Evolutionary conservation across 2,797 vertebrate genomes (phyloP).

Genomic region (Caiman crocodilus): DNA sequence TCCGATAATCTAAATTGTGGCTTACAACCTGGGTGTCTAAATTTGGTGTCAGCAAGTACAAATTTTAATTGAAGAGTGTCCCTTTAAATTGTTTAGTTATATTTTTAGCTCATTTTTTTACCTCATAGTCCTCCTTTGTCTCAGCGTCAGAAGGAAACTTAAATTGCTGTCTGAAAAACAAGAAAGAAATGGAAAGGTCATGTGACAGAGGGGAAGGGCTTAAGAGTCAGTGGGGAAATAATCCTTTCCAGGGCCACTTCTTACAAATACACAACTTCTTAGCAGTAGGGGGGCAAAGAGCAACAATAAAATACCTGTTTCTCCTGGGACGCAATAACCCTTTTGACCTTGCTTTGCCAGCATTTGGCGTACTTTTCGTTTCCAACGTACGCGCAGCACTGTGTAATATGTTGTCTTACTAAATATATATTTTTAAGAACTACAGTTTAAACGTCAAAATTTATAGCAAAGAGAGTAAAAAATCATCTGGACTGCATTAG

Average conservation of each 20-base stretch:
- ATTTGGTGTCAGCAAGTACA: constrained; percentile 5
- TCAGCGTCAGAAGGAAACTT: constrained; percentile 15
- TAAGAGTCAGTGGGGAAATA: not conserved
- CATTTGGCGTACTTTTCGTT: not conserved
- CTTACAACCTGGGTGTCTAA: not conserved
- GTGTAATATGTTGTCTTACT: constrained; percentile 11
- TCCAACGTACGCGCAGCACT: not conserved
- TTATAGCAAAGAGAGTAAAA: constrained; percentile 63
- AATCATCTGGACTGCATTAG: constrained; percentile 54
- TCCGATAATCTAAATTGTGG: constrained; percentile 1
- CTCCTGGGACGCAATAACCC: not conserved
- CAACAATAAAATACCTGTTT: not conserved
- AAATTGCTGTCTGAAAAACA: constrained; percentile 43
- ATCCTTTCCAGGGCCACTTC: not conserved
- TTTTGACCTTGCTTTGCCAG: not conserved
- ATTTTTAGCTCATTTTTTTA: constrained; percentile 38
- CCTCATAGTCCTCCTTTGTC: not conserved
- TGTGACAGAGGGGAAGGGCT: not conserved
- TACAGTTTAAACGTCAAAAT: not conserved
- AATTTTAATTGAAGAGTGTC: not conserved
- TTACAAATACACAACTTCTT: constrained; percentile 7
- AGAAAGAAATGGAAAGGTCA: constrained; percentile 35
- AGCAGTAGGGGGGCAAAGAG: not conserved
- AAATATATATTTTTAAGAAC: not conserved
- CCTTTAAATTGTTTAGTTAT: constrained; percentile 28